These are phyloP conservation scores for Pherbina coryleti DNA, from an alignment of 2,888 invertebrate species.

Conservation along the genomic window DNA sequence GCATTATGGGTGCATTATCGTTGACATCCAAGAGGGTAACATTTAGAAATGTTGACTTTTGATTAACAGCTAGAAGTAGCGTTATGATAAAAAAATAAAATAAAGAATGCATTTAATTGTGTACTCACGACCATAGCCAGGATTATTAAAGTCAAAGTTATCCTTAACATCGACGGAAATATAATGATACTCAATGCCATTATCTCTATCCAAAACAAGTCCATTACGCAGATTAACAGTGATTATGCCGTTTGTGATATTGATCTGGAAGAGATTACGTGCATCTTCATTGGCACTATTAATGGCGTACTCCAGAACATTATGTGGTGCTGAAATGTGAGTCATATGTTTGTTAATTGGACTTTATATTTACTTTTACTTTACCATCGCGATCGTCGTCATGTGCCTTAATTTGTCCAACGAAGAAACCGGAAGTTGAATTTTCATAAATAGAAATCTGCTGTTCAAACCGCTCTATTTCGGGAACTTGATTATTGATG, in stretches of 20 bases:
- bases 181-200: slow-evolving; percentile 69
- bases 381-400: slow-evolving; percentile 76
- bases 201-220: slow-evolving; percentile 72
- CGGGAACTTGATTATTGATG: slow-evolving; percentile 74
- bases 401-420: slow-evolving; percentile 65
- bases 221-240: slow-evolving; percentile 70
- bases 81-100: too few relatives aligned
- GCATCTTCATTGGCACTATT: slow-evolving; percentile 70
- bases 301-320: slow-evolving; percentile 72
- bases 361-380: slow-evolving; percentile 32
- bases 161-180: slow-evolving; percentile 72
- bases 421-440: slow-evolving; percentile 62
- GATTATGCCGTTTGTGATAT: slow-evolving; percentile 70
- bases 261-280: slow-evolving; percentile 72
- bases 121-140: slow-evolving; percentile 47
- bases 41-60: slow-evolving; percentile 62
- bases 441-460: slow-evolving; percentile 71
- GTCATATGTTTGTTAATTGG: not conserved
- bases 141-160: slow-evolving; percentile 63
- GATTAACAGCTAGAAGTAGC: slow-evolving; percentile 51
- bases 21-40: slow-evolving; percentile 73
- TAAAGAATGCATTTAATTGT: too few relatives aligned
- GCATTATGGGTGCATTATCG: slow-evolving; percentile 74
- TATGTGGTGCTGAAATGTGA: slow-evolving; percentile 67
- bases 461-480: slow-evolving; percentile 61